Base-by-base conservation (phyloP, 2,888 invertebrate genomes). In the Gastrophysa polygoni region DNA sequence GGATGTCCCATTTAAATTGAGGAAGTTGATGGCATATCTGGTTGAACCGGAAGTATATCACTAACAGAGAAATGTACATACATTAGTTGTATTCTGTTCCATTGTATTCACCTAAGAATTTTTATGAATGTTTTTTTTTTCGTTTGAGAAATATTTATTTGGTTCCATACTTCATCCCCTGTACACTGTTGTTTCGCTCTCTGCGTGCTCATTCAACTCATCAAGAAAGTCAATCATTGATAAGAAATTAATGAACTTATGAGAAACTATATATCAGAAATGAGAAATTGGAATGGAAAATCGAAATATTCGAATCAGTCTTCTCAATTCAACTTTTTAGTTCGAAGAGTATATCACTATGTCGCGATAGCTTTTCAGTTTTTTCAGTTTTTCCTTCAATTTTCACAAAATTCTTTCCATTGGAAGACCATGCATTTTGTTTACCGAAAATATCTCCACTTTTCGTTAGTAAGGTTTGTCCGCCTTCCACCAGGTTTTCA, bases 371-470 rank as follows among this genome's bases (percentile, higher is more conserved):
- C 2, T 51, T 34, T 32, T 3, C 7, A 51, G 50, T 20, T 51
- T 32, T 34, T 17, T 3, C 7, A 51, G 50, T 20, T 51, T 32
- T 34, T 51, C 18, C 18, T 32, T 32, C 34, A 32, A 51, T 34
- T 51, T 34, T 34, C 18, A 20, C 0, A 51, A 32, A 51, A 1
- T 32, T 51, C 18, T 51, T 18, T 51, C 0, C 20, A 51, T 51
- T 51, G 18, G 32, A 32, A 51, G 50, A 2, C 20, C 50, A 51
- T 51, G 34, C 20, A 34, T 51, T 51, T 34, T n/a, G 34, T 51
- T 51, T 34, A 32, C 34, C 50, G 34, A 51, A 51, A 32, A 32
- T 17, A 20, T 51, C 50, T 32, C 32, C 18, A 51, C 18, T 34
- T 51, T 32, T 51, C 32, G 17, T 51, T 1, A 51, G 18, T 34